Base-by-base conservation (phyloP, 2,888 invertebrate species). In the Sinodicranocentrus sp. region DNA sequence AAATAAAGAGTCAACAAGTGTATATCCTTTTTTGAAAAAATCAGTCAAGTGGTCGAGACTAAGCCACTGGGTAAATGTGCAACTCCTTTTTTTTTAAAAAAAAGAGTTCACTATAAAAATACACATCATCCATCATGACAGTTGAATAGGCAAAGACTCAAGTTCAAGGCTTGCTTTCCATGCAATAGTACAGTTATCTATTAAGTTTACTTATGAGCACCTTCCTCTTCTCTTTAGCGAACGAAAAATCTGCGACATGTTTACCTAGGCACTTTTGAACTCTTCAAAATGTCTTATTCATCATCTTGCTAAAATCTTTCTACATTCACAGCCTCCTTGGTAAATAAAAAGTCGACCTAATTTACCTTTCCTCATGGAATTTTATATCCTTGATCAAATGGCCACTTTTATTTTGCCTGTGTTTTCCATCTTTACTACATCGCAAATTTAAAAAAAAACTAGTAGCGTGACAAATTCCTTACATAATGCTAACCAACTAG, bases 41-140 rank as follows among this genome's bases (percentile, higher is more conserved):
- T 79, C 71, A 71, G 61, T 79, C 79, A 79, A 71, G 70, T 71
- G 71, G 71, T 48, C 61, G 44, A 79, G 21, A 79, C 70, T 79
- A 79, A 63, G 79, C 44, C 79, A 79, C 23, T 79, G 52, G 79
- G 79, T 79, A 71, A 79, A 71, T 63, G 63, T 79, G 25, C 48
- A 21, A 19, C 54, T 43, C 65, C 8, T 26, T 43, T 26, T 48
- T 44, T 48, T 17, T 19, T 5, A 39, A 17, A 28, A 67, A 52
- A 48, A 48, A 3, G 48, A 21, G 23, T 54, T 17, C 5, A 19
- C 19, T 54, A 3, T 48, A 48, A 10, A 59, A 52, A 67, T 23
- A 21, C 77, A 68, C 26, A 33, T 63, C 75, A 63, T 48, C 43
- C 63, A 48, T 59, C 63, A 28, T 76, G 67, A 76, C 76, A 76